phyloP scores from a whole-genome alignment of 2,797 vertebrate species.

The Anableps anableps region DNA sequence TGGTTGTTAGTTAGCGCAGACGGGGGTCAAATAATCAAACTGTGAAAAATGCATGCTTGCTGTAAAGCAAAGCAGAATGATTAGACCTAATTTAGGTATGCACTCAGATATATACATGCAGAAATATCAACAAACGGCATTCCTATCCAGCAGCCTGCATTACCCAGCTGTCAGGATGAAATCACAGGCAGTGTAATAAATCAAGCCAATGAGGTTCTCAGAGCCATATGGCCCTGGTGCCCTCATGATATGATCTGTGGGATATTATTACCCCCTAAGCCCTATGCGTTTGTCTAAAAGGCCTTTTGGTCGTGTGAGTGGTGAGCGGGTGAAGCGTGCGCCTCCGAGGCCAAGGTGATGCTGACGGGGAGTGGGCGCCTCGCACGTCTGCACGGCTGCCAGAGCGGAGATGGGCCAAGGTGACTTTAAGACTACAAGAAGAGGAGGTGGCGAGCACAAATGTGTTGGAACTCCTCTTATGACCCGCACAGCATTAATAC shows the following conservation, averaged over 20 bases:
- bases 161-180: conserved; percentile 56
- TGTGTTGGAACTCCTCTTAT: conserved; percentile 35
- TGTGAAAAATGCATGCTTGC: neutral
- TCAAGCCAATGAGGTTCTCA: conserved; percentile 63
- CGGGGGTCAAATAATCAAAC: conserved; percentile 3
- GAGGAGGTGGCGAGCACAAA: conserved; percentile 1
- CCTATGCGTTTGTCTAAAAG: conserved; percentile 39
- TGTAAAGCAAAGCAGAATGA: neutral
- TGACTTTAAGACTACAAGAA: conserved; percentile 49
- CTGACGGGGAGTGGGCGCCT: neutral
- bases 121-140: conserved; percentile 19
- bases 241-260: conserved; percentile 53
- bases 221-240: conserved; percentile 38
- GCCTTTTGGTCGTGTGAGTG: conserved; percentile 18
- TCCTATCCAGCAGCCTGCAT: conserved; percentile 34
- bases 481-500: conserved; percentile 39
- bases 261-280: conserved; percentile 55
- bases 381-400: neutral
- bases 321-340: conserved; percentile 36
- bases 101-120: neutral
- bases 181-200: conserved; percentile 51
- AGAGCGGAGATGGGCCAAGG: conserved; percentile 39
- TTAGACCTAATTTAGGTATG: conserved; percentile 4
- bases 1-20: conserved; percentile 35
- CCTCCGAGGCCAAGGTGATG: conserved; percentile 51